A percentile compares a stretch with the other conserved stretches of the same genome.
phyloP scores from a whole-genome alignment of 2,113 vertebrate species.

The Perca schrenkii region DNA sequence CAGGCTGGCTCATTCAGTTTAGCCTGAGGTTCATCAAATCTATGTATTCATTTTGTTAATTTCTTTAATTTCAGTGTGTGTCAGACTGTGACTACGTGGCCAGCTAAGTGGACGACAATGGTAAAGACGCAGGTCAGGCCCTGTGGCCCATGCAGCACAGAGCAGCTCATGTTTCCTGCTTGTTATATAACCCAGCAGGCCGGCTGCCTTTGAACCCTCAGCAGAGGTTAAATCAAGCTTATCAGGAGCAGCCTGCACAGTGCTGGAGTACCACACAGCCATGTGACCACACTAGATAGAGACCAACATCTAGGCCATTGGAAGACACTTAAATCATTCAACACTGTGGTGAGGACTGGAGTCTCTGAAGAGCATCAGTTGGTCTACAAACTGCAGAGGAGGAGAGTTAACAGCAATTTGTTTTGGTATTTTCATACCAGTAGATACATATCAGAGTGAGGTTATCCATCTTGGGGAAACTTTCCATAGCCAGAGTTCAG shows the following conservation, averaged over 20 bases:
- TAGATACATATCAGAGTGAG: neutral
- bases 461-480: neutral
- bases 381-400: neutral
- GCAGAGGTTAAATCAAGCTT: slow-evolving; percentile 66
- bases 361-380: neutral
- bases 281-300: slow-evolving; percentile 45
- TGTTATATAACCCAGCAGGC: slow-evolving; percentile 62
- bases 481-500: neutral
- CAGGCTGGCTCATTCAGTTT: slow-evolving; percentile 4
- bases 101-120: slow-evolving; percentile 1
- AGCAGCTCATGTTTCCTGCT: slow-evolving; percentile 51
- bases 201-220: slow-evolving; percentile 56
- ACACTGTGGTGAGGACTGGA: neutral
- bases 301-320: slow-evolving; percentile 60
- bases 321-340: slow-evolving; percentile 49
- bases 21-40: slow-evolving; percentile 16
- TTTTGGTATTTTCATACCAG: neutral
- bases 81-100: neutral
- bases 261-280: slow-evolving; percentile 46
- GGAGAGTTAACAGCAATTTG: neutral
- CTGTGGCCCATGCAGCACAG: slow-evolving; percentile 1
- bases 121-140: slow-evolving; percentile 26
- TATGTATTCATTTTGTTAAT: neutral
- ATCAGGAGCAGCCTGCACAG: slow-evolving; percentile 49
- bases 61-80: neutral